Evolutionary conservation across 2,888 invertebrate genomes (phyloP), one percentile per base, ranked within the genome.

Genomic region (Trissolcus brochymenae): DNA sequence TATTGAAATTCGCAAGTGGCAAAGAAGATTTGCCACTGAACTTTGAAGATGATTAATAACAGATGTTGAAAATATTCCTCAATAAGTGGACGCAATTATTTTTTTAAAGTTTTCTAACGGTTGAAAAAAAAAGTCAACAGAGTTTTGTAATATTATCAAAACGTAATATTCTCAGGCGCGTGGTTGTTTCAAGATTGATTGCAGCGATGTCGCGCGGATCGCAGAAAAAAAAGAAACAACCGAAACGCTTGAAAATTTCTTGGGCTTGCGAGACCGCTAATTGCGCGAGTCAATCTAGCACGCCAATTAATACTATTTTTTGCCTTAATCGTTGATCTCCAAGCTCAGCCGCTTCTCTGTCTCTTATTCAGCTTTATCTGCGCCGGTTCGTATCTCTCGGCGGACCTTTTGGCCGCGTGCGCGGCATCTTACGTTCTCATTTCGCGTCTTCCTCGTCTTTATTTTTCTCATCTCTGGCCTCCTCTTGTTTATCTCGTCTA

Each of bases 351-450:
- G 68, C 62, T 70, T 76, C 75, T 54, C 50, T 21, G 61, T 81
- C 80, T 79, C 71, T 67, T 79, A 79, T 74, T 78, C 72, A 77
- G 60, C 80, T 78, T 80, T 80, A 80, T 81, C 81, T 79, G 79
- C 79, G 74, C 72, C 78, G 71, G 78, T 73, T 70, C 70, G 60
- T 59, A 65, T 61, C 62, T 75, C 79, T 55, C 73, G 67, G 61
- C 66, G 57, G 71, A 68, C 73, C 75, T 70, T 70, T 65, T 70
- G 76, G 76, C 76, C 76, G 75, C 68, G 57, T 50, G 64, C 66
- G 73, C 73, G 66, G 73, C 73, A 74, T 70, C 70, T 70, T 76
- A 70, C 70, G 70, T 64, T 70, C 70, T 67, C 70, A 67, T 73
- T 64, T 49, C 77, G 51, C 77, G 64, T 72, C 57, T 65, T 73